Percentiles rank a stretch among this genome's conserved stretches.
These are phyloP conservation scores for Iselma pallidipennis DNA, from an alignment of 2,888 invertebrate species.

Conservation along the genomic window DNA sequence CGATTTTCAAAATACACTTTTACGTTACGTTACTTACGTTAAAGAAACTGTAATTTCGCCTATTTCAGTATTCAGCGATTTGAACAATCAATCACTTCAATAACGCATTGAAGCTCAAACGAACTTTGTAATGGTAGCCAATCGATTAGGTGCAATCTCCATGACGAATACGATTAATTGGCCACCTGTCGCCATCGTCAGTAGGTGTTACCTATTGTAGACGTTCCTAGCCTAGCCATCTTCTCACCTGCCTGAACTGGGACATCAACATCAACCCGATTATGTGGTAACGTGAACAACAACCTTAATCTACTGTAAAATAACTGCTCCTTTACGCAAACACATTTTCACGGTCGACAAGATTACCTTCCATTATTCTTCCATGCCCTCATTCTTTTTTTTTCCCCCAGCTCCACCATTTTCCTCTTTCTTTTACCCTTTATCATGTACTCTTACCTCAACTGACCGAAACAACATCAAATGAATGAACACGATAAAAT, in stretches of 20 bases:
- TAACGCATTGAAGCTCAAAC: background rate
- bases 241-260: background rate
- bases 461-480: slow-evolving; percentile 2
- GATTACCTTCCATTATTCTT: slow-evolving; percentile 1
- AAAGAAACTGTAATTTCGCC: background rate
- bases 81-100: background rate
- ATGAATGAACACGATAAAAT: slow-evolving; percentile 7
- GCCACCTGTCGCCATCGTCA: slow-evolving; percentile 1
- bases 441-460: background rate
- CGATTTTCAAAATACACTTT: background rate
- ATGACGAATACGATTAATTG: slow-evolving; percentile 1
- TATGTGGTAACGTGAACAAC: slow-evolving; percentile 4
- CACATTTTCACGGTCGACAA: slow-evolving; percentile 4
- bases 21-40: background rate
- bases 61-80: background rate
- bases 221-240: background rate
- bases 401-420: background rate
- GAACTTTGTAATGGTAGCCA: background rate
- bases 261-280: background rate
- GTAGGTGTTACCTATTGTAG: too few relatives aligned
- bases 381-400: background rate
- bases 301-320: slow-evolving; percentile 6
- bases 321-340: slow-evolving; percentile 10
- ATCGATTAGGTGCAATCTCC: background rate
- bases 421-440: background rate